Evolutionary conservation across 2,888 invertebrate genomes (phyloP).

Genomic region (Agrochola litura): DNA sequence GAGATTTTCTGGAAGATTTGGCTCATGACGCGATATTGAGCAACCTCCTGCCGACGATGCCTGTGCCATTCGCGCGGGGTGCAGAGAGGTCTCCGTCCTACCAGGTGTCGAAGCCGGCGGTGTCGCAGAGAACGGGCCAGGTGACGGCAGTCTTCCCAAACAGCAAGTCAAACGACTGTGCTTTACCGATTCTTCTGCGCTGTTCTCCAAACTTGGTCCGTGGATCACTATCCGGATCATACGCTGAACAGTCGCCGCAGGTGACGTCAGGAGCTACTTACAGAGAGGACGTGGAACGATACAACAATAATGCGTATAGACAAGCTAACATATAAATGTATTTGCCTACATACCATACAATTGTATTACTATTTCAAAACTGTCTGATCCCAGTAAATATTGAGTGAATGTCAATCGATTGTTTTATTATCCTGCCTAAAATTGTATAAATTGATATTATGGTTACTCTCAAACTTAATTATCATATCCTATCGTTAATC

Average conservation of each 20-base stretch:
- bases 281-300: constrained; percentile 13
- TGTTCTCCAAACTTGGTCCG: constrained; percentile 76
- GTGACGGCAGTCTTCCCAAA: constrained; percentile 67
- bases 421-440: constrained; percentile 6
- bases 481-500: neutral
- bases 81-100: constrained; percentile 46
- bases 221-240: constrained; percentile 61
- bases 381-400: constrained; percentile 30
- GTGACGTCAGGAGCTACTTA: constrained; percentile 24
- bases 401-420: constrained; percentile 11
- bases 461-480: neutral
- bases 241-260: constrained; percentile 32
- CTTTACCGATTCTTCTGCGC: constrained; percentile 75
- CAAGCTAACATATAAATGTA: constrained; percentile 22
- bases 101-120: constrained; percentile 23
- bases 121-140: constrained; percentile 17
- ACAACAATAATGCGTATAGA: constrained; percentile 12
- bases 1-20: constrained; percentile 77
- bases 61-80: constrained; percentile 74
- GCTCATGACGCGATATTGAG: constrained; percentile 79
- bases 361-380: constrained; percentile 2
- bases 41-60: constrained; percentile 85
- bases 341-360: neutral
- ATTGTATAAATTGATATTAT: constrained; percentile 1
- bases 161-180: constrained; percentile 62